A percentile compares a stretch with the other conserved stretches of the same genome.
Conservation (phyloP, 2,113 vertebrate genomes). For the Rhynchomys soricoides region DNA sequence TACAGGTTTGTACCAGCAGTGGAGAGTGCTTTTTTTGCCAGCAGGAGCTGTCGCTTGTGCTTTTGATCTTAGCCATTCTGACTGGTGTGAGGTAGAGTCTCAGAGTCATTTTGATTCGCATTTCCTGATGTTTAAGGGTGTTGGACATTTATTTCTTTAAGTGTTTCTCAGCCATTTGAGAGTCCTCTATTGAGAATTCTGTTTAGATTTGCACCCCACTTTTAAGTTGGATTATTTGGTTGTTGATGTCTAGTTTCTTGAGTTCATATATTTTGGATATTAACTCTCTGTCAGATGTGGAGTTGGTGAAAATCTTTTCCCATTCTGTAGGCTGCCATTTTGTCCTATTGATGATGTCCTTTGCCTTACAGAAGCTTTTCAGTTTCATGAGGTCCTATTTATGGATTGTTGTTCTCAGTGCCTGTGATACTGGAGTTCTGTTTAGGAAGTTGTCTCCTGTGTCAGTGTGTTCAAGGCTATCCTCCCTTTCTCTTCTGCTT, state of each 20-base stretch:
- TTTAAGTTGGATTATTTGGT: neutral
- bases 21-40: neutral
- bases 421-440: neutral
- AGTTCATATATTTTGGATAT: neutral
- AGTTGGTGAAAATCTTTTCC: neutral
- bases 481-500: too few species aligned
- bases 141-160: neutral
- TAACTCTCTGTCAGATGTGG: neutral
- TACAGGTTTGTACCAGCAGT: neutral
- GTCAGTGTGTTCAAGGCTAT: too few species aligned
- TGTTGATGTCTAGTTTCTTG: neutral
- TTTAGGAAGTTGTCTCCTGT: too few species aligned
- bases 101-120: neutral
- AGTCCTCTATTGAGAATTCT: neutral
- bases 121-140: neutral
- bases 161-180: neutral
- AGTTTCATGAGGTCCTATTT: neutral
- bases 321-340: neutral
- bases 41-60: neutral
- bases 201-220: neutral
- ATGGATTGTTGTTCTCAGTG: neutral
- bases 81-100: neutral
- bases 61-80: neutral
- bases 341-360: neutral
- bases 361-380: neutral